A percentile compares a stretch with the other conserved stretches of the same genome.
Conservation (phyloP, 2,797 vertebrate genomes). For the Gymnothorax javanicus region DNA sequence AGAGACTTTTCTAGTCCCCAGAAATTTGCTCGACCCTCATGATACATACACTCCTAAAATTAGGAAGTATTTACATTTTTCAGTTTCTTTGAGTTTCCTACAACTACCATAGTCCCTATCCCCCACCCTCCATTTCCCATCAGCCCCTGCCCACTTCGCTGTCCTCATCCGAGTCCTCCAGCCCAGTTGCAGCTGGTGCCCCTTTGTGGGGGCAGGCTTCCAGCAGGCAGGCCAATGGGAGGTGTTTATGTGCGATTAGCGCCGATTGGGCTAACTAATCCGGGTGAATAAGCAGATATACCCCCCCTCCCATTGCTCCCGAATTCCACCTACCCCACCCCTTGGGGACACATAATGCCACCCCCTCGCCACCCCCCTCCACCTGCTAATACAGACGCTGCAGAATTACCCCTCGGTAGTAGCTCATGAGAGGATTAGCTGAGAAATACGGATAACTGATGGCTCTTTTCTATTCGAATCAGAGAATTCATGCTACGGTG, state of each 20-base stretch:
- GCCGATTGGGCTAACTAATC: slow-evolving; percentile 1
- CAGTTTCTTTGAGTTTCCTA: not conserved
- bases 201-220: not conserved
- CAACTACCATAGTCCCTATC: not conserved
- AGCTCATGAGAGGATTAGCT: not conserved
- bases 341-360: not conserved
- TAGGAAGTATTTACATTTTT: too few relatives aligned
- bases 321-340: not conserved
- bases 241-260: slow-evolving; percentile 19
- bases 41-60: too few relatives aligned
- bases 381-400: slow-evolving; percentile 3
- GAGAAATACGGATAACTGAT: not conserved
- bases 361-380: not conserved
- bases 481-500: not conserved
- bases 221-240: slow-evolving; percentile 10
- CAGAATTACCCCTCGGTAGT: not conserved
- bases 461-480: not conserved
- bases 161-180: not conserved
- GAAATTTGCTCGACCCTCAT: too few relatives aligned
- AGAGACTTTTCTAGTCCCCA: too few relatives aligned
- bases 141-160: not conserved
- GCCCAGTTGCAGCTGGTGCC: not conserved
- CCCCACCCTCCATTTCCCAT: not conserved
- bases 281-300: not conserved
- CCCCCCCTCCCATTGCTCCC: not conserved